Percentiles rank a stretch among this genome's conserved stretches.
These are phyloP conservation scores for Tetraodon nigroviridis DNA, from an alignment of 2,113 vertebrate species.

Conservation along the genomic window DNA sequence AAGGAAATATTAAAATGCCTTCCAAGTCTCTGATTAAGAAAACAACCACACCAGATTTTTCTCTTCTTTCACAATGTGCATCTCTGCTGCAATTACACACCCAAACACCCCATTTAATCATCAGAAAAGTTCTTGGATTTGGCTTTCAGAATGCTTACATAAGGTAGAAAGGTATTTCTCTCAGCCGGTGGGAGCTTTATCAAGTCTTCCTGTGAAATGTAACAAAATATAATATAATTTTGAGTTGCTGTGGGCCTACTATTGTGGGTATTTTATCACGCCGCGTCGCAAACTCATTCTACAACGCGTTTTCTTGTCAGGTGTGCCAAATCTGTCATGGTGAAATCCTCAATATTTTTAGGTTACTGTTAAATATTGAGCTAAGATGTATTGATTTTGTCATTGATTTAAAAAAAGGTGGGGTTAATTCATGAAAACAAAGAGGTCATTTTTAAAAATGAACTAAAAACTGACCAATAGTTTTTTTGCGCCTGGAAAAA, in stretches of 20 bases:
- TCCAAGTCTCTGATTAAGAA: not conserved
- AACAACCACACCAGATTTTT: conserved; percentile 60
- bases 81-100: conserved; percentile 39
- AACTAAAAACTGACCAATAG: not conserved
- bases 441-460: not conserved
- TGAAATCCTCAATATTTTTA: not conserved
- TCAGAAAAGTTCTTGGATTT: conserved; percentile 23
- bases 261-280: conserved; percentile 7
- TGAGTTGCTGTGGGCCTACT: not conserved
- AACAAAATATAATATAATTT: conserved; percentile 57
- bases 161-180: conserved; percentile 50
- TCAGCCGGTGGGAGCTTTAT: conserved; percentile 64
- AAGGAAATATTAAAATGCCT: not conserved
- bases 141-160: conserved; percentile 69
- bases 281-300: conserved; percentile 6
- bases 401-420: not conserved
- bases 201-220: conserved; percentile 75
- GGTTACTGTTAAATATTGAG: not conserved
- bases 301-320: not conserved
- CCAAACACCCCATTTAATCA: conserved; percentile 48
- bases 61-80: conserved; percentile 2
- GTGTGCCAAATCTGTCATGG: not conserved
- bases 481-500: not conserved
- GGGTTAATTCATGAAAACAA: too few species aligned
- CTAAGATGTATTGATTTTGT: not conserved